Percentiles rank a stretch among this genome's conserved stretches.
These are phyloP conservation scores for Auanema freiburgensis DNA, from an alignment of 2,888 invertebrate species.

Conservation along the genomic window DNA sequence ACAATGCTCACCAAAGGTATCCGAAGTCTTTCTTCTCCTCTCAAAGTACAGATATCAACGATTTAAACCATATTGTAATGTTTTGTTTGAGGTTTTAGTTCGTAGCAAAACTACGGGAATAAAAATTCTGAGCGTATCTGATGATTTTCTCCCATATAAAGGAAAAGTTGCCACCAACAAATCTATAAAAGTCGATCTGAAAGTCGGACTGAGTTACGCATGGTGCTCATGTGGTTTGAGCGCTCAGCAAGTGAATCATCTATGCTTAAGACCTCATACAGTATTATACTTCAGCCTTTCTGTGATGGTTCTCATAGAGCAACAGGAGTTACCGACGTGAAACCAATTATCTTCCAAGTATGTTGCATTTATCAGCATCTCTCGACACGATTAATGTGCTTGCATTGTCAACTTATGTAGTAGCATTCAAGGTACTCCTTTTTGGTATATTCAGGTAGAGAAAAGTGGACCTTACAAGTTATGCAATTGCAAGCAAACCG, in stretches of 20 bases:
- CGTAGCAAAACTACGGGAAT: conserved; percentile 45
- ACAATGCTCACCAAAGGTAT: too few species aligned
- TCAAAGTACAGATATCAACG: too few species aligned
- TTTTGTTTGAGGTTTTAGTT: conserved; percentile 5
- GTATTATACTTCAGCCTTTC: conserved; percentile 74
- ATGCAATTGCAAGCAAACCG: conserved; percentile 96
- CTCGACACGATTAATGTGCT: too few species aligned
- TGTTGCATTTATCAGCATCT: too few species aligned
- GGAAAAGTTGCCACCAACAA: conserved; percentile 41
- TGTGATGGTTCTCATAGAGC: conserved; percentile 89
- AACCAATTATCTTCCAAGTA: conserved; percentile 76
- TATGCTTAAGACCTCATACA: not conserved
- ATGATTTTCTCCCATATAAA: conserved; percentile 47
- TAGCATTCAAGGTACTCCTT: not conserved
- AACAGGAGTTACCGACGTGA: conserved; percentile 76
- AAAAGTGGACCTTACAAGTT: conserved; percentile 85
- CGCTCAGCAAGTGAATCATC: conserved; percentile 73
- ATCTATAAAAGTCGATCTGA: conserved; percentile 42
- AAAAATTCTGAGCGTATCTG: conserved; percentile 40
- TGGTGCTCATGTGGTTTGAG: conserved; percentile 95
- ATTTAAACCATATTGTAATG: too few species aligned
- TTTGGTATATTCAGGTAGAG: conserved; percentile 75
- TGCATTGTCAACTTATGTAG: too few species aligned
- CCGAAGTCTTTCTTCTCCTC: too few species aligned
- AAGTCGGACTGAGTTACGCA: conserved; percentile 76